phyloP scores from a whole-genome alignment of 1,140 invertebrate genomes.

The Arion vulgaris region DNA sequence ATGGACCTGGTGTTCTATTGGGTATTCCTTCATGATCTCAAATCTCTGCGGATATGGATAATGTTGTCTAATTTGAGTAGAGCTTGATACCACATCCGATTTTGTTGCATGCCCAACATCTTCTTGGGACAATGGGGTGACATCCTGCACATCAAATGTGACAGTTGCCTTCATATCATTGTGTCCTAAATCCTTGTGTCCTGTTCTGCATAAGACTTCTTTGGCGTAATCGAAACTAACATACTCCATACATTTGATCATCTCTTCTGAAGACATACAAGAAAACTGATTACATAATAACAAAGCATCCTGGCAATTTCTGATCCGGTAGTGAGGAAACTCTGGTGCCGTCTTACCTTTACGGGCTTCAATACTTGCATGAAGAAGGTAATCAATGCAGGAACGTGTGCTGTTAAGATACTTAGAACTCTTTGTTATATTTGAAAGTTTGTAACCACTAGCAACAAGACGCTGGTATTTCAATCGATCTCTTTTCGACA shows the following conservation, averaged over 20 bases:
- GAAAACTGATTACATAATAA: not conserved
- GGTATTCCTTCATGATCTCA: too few relatives aligned
- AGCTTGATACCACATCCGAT: too few relatives aligned
- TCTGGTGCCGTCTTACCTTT: not conserved
- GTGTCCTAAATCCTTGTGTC: too few relatives aligned
- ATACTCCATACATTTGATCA: not conserved
- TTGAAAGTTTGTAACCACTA: not conserved
- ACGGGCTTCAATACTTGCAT: not conserved
- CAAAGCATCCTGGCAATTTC: not conserved
- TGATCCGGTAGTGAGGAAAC: not conserved
- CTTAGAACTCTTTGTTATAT: not conserved
- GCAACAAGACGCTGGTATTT: not conserved
- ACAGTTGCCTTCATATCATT: too few relatives aligned
- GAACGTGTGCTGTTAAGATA: not conserved
- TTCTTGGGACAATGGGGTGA: too few relatives aligned
- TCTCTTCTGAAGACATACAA: not conserved
- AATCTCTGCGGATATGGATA: too few relatives aligned
- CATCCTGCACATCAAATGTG: too few relatives aligned
- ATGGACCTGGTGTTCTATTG: too few relatives aligned
- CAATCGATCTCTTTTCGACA: too few relatives aligned
- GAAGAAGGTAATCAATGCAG: not conserved
- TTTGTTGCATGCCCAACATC: too few relatives aligned
- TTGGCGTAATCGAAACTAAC: not conserved
- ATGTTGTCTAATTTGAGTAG: too few relatives aligned
- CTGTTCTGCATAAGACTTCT: not conserved